Conservation (phyloP, 2,888 invertebrate species). For the Azorinus chamasolen region DNA sequence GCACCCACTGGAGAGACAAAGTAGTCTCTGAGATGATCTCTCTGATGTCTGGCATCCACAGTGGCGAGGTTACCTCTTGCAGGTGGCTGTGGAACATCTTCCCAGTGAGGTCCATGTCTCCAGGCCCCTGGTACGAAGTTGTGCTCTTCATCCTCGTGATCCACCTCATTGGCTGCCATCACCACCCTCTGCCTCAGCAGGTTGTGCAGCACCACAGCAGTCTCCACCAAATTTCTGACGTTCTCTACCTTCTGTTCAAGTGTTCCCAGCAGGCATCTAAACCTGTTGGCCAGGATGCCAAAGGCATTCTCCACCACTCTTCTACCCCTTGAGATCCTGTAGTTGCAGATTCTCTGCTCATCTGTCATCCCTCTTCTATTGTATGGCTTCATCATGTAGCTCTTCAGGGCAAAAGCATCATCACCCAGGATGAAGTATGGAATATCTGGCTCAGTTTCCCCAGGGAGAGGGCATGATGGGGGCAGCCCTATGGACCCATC, state of each 20-base stretch:
- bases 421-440: slow-evolving; percentile 25
- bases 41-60: too few species aligned
- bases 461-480: slow-evolving; percentile 5
- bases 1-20: too few species aligned
- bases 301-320: slow-evolving; percentile 42
- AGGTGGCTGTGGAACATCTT: too few species aligned
- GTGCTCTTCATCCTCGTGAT: not conserved
- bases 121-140: too few species aligned
- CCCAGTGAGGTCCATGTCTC: too few species aligned
- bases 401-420: slow-evolving; percentile 28
- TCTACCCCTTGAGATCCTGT: slow-evolving; percentile 37
- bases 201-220: slow-evolving; percentile 44
- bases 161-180: not conserved
- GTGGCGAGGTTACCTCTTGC: too few species aligned
- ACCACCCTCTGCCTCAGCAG: slow-evolving; percentile 33
- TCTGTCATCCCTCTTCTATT: slow-evolving; percentile 15
- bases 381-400: slow-evolving; percentile 27
- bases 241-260: slow-evolving; percentile 26
- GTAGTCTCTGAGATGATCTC: too few species aligned
- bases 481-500: slow-evolving; percentile 37
- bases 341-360: slow-evolving; percentile 24
- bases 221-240: slow-evolving; percentile 36
- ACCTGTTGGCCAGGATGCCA: slow-evolving; percentile 35
- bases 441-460: slow-evolving; percentile 16
- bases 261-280: slow-evolving; percentile 18